These are phyloP conservation scores for Montipora foliosa DNA, from an alignment of 64 coral and sea anemone genomes.

Conservation along the genomic window DNA sequence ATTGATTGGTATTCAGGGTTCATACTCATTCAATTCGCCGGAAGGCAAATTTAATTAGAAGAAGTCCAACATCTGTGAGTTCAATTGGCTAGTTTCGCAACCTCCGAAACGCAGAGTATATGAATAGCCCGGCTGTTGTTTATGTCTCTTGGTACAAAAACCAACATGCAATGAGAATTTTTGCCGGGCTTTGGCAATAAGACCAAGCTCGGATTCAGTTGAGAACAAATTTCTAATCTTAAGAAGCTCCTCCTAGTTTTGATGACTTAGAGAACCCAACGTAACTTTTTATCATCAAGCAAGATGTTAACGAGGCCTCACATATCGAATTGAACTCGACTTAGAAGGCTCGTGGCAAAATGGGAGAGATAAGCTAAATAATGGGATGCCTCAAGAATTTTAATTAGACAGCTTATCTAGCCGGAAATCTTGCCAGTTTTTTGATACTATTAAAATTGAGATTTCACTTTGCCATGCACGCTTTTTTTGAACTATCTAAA, in stretches of 20 bases:
- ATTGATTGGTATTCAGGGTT: constrained; percentile 26
- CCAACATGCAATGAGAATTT: not conserved
- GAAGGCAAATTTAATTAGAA: constrained; percentile 49
- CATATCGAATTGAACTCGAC: constrained; percentile 32
- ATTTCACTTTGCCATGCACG: not conserved
- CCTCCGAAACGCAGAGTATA: not conserved
- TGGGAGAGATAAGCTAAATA: constrained; percentile 8
- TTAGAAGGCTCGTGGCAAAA: constrained; percentile 21
- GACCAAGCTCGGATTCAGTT: not conserved
- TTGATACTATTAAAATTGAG: not conserved
- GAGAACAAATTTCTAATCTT: constrained; percentile 25
- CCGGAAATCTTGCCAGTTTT: constrained; percentile 1
- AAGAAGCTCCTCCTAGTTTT: constrained; percentile 27
- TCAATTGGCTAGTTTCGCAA: constrained; percentile 27
- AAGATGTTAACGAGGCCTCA: constrained; percentile 24
- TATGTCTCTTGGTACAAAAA: not conserved
- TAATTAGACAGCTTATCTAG: constrained; percentile 25
- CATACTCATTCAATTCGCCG: constrained; percentile 30
- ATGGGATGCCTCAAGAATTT: not conserved
- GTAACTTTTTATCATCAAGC: not conserved
- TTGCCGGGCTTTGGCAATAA: not conserved
- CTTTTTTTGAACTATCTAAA: not conserved
- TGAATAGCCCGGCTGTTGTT: not conserved
- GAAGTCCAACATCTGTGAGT: constrained; percentile 50
- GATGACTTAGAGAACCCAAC: not conserved